Conservation (phyloP, 2,888 invertebrate genomes). For the Agrotis ipsilon region DNA sequence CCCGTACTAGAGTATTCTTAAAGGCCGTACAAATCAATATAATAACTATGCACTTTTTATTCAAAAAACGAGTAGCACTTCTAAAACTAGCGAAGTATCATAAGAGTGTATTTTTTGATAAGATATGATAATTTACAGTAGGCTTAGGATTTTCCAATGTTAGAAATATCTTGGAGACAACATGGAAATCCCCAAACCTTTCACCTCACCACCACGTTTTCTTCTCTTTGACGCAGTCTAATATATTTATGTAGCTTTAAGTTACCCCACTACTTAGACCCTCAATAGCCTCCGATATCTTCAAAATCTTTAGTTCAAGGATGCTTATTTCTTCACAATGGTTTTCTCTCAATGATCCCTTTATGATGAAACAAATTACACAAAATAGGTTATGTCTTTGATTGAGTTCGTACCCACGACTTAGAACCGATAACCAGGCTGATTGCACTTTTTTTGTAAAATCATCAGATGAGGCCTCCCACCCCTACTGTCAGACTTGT, state of each 20-base stretch:
- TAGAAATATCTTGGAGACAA: background rate
- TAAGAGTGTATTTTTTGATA: slow-evolving; percentile 3
- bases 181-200: background rate
- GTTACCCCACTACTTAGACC: background rate
- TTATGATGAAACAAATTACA: background rate
- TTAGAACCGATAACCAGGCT: background rate
- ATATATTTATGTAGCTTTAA: no score
- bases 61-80: background rate
- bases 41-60: background rate
- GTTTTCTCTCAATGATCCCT: background rate
- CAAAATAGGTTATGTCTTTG: background rate
- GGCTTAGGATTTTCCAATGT: background rate
- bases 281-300: no score
- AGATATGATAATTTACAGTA: slow-evolving; percentile 21
- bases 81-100: background rate
- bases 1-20: no score
- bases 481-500: no score
- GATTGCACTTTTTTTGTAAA: no score
- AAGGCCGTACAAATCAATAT: no score
- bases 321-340: no score
- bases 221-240: background rate
- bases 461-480: no score
- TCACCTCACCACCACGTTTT: no score
- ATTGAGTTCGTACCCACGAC: background rate
- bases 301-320: background rate